Evolutionary conservation across 2,113 vertebrate genomes (phyloP).

Genomic region (Octodon degus): DNA sequence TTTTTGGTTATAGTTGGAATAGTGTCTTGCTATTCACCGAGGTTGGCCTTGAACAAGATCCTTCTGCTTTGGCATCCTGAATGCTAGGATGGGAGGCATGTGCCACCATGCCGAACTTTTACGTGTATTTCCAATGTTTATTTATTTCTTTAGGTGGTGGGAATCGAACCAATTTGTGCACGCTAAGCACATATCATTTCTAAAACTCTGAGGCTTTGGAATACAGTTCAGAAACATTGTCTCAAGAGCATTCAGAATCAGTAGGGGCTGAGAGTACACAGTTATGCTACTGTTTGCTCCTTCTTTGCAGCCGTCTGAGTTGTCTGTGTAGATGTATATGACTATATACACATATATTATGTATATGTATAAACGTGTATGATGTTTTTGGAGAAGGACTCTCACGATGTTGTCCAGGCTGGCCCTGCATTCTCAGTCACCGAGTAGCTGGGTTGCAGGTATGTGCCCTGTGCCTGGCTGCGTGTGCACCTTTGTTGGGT

Average conservation of each 20-base stretch:
- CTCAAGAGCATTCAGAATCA: background rate
- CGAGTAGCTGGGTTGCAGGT: background rate
- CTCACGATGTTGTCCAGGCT: background rate
- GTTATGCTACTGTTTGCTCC: background rate
- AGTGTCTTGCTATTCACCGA: background rate
- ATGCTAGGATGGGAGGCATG: background rate
- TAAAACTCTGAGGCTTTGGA: conserved; percentile 14
- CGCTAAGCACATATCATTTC: background rate
- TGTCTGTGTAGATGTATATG: background rate
- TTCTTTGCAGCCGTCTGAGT: no score
- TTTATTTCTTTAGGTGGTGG: background rate
- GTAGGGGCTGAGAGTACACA: background rate
- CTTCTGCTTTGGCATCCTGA: background rate
- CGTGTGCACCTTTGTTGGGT: background rate
- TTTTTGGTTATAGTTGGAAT: background rate
- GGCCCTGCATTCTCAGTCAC: background rate
- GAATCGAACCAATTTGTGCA: background rate
- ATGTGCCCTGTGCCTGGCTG: background rate
- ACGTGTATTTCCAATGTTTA: background rate
- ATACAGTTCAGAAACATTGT: conserved; percentile 22
- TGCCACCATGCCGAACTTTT: background rate
- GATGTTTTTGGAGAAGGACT: background rate
- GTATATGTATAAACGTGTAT: no score
- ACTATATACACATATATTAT: no score
- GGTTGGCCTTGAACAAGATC: background rate